Evolutionary conservation across 2,888 invertebrate genomes (phyloP), one percentile per base, ranked within the genome.

Genomic region (Ochropleura plecta): DNA sequence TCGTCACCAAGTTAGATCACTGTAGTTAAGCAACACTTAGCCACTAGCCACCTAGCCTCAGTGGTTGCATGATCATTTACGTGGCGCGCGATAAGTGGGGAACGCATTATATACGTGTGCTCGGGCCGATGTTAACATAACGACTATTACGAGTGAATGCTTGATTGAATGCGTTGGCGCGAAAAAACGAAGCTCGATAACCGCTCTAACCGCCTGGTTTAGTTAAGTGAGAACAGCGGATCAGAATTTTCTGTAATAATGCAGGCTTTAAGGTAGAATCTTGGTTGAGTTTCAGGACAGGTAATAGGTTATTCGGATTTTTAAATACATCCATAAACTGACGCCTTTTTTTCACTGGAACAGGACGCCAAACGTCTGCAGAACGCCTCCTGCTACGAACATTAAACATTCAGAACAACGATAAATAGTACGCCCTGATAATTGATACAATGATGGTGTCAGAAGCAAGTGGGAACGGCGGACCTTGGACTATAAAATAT

Each of bases 21-120:
- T 74, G 64, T 53, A 73, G 82, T 84, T 84, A 70, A 79, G 82
- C 72, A 84, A 84, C 68, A 81, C 69, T 73, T 71, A 63, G 70
- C 57, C 67, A 63, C 70, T 16, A 53, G 42, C n/a, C 16, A 66
- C 46, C n/a, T 49, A 49, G 64, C 65, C 62, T 76, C 60, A 40
- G 59, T 70, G 62, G 79, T 84, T 84, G 84, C 84, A 80, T 84
- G 84, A 82, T 82, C 82, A 75, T 84, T 82, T 82, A 84, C 82
- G 77, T 82, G 75, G 79, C 71, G 78, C 42, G 57, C 80, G 82
- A 84, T 84, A 84, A 84, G 79, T 84, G 79, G 77, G 55, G 48
- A 73, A 73, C 76, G 66, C 79, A 71, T 64, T 63, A 66, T 63
- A 66, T 72, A 81, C 83, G 81, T 83, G 81, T 83, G 75, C 69